Base-by-base conservation (phyloP, 1,140 invertebrate species). In the Magallana angulata region DNA sequence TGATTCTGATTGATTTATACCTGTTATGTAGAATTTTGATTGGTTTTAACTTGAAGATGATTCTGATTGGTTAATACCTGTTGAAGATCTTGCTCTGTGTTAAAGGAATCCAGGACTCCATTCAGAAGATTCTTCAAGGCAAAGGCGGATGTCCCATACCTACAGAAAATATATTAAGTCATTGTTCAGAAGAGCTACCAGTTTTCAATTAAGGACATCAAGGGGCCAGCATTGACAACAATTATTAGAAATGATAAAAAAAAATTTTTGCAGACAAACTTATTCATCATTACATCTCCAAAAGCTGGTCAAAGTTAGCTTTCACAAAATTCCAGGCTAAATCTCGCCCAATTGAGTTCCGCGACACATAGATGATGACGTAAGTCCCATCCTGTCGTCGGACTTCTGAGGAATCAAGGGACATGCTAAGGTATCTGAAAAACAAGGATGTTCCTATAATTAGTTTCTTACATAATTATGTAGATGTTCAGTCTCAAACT, bases 281-380 rank as follows among this genome's bases (percentile, higher is more conserved):
- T 48, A 48, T 5, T 48, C 5, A 48, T 48, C 36, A 48, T 48
- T 85, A 86, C 80, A 36, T 82, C 1, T 83, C 30, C 12, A 82
- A 80, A 1, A 87, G 16, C 18, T 11, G 85, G 1, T 96, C 93
- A 97, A 97, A 97, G 87, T 97, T 96, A 0, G 96, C 96, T 92
- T 97, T 96, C 0, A 98, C 94, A 94, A 97, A 97, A 89, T 97
- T 95, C 97, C 97, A 98, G 8, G 97, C 97, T 7, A 97, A 93
- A 8, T 97, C 94, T 85, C 96, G 95, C 7, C 97, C 97, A 89
- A 97, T 96, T 1, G 96, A 96, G 94, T 97, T 97, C 14, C 95
- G 94, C 6, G 97, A 96, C 0, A 97, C 97, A 4, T 96, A 96
- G 9, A 95, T 95, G n/a, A 98, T 95, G 0, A 97, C 97, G 3